phyloP scores from a whole-genome alignment of 2,113 vertebrate genomes.

The Ciconia maguari region DNA sequence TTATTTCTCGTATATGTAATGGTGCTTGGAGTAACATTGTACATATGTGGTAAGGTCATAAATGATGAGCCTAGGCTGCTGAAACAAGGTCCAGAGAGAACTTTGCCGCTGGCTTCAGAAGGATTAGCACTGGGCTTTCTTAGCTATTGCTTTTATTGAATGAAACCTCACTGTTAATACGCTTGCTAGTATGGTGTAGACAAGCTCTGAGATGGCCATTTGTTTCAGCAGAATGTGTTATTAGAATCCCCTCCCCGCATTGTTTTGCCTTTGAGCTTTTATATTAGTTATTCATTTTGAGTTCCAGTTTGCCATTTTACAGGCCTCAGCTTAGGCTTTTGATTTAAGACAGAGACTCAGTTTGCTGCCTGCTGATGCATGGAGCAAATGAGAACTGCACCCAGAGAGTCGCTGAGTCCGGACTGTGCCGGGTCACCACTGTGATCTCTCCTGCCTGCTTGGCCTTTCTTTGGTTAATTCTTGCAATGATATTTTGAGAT shows the following conservation, averaged over 20 bases:
- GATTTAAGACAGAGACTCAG: conserved; percentile 50
- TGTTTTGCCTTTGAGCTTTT: conserved; percentile 49
- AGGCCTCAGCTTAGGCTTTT: conserved; percentile 29
- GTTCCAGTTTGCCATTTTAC: conserved; percentile 51
- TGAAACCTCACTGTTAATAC: not conserved
- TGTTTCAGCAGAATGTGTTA: conserved; percentile 24
- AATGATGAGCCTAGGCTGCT: not conserved
- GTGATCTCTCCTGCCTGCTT: not conserved
- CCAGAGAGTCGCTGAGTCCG: not conserved
- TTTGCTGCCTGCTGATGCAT: conserved; percentile 29
- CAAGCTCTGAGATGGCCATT: conserved; percentile 11
- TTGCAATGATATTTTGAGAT: not conserved
- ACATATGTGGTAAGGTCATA: not conserved
- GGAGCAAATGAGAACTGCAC: not conserved
- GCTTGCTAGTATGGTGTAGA: not conserved
- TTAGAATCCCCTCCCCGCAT: conserved; percentile 2
- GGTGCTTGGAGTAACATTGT: not conserved
- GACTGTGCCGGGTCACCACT: not conserved
- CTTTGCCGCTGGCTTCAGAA: not conserved
- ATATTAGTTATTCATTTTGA: conserved; percentile 44
- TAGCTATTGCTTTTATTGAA: not conserved
- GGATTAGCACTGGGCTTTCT: not conserved
- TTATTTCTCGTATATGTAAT: not conserved
- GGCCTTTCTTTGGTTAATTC: conserved; percentile 28
- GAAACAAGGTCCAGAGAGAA: not conserved